These are phyloP conservation scores for Equus przewalskii DNA, from an alignment of 2,113 vertebrate species.

Conservation along the genomic window DNA sequence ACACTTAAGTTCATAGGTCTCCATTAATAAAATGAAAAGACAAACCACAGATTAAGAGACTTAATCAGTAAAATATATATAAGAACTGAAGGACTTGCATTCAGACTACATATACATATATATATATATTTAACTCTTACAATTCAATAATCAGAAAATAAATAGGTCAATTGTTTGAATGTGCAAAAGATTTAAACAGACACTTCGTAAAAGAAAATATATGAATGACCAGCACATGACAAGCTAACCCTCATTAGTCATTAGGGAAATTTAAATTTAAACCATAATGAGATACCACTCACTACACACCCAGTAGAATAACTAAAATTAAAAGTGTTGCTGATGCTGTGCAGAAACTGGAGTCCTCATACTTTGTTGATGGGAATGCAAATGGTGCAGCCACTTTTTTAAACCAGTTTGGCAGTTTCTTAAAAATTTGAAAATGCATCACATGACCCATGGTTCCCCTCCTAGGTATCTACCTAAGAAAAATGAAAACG, in stretches of 20 bases:
- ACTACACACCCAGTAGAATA: background rate
- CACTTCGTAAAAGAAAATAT: no score
- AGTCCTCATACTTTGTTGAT: background rate
- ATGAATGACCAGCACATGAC: background rate
- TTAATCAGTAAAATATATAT: background rate
- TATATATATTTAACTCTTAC: background rate
- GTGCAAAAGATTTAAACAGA: background rate
- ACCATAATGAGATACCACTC: background rate
- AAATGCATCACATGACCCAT: no score
- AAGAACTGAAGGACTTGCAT: background rate
- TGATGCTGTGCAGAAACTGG: background rate
- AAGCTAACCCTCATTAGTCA: background rate
- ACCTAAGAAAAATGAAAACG: background rate
- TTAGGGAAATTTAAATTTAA: background rate
- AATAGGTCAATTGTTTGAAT: background rate
- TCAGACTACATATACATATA: background rate
- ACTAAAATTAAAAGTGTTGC: background rate
- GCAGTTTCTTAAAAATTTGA: no score
- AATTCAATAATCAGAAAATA: background rate
- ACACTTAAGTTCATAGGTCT: background rate
- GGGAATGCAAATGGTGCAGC: no score
- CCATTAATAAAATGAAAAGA: background rate
- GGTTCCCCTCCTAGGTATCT: background rate
- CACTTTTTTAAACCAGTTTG: no score
- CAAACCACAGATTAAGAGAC: background rate